A percentile compares a stretch with the other conserved stretches of the same genome.
Evolutionary conservation across 2,888 invertebrate genomes (phyloP).

Genomic region (Enoplolaimus lenunculus): DNA sequence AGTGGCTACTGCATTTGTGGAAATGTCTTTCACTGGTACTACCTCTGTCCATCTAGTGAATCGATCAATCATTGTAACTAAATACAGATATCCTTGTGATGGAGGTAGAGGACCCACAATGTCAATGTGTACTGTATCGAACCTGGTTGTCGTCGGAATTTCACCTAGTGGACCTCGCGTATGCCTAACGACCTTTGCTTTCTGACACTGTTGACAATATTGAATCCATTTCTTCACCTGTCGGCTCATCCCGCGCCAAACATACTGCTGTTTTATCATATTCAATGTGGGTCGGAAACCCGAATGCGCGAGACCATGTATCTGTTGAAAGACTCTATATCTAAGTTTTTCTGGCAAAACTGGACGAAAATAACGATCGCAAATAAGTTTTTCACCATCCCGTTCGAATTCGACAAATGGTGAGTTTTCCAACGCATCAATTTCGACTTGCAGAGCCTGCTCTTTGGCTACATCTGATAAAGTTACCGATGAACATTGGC

Average conservation of each 20-base stretch:
- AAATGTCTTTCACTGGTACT: conserved; percentile 1
- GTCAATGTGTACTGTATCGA: conserved; percentile 4
- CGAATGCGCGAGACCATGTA: conserved; percentile 2
- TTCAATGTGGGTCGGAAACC: background rate
- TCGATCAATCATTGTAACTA: background rate
- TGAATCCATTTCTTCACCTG: background rate
- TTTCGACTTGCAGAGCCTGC: too few species aligned
- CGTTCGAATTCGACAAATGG: background rate
- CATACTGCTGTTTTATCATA: background rate
- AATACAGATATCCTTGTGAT: background rate
- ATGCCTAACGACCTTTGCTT: background rate
- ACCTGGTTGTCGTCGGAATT: background rate
- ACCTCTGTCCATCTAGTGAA: conserved; percentile 6
- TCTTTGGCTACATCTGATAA: background rate
- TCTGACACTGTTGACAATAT: background rate
- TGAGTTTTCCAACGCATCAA: background rate
- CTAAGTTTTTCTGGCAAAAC: background rate
- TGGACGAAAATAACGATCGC: background rate
- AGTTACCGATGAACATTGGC: background rate
- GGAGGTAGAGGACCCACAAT: conserved; percentile 11
- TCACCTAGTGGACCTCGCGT: background rate
- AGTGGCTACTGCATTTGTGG: background rate
- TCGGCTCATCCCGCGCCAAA: conserved; percentile 3
- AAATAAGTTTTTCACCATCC: background rate
- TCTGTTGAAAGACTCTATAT: background rate